phyloP scores from a whole-genome alignment of 92 coral and sea anemone species.

The Muricea muricata region DNA sequence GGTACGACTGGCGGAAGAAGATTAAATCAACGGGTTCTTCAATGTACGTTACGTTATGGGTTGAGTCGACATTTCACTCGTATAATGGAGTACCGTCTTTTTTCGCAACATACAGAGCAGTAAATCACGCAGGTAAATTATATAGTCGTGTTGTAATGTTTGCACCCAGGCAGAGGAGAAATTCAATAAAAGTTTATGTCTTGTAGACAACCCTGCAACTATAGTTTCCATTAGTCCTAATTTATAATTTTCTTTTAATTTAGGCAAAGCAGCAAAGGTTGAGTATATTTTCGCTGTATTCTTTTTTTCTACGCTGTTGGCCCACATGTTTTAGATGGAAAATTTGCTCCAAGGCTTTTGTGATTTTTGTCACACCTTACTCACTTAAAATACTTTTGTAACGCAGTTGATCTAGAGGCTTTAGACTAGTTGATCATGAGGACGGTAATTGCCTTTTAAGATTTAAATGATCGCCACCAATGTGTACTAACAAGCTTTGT shows the following conservation, averaged over 20 bases:
- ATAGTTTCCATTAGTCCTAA: neutral
- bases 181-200: too few relatives aligned
- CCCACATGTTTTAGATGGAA: neutral
- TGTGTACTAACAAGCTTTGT: too few relatives aligned
- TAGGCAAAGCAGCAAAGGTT: neutral
- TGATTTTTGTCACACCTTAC: too few relatives aligned
- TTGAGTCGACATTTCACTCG: neutral
- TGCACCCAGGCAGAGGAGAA: too few relatives aligned
- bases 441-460: too few relatives aligned
- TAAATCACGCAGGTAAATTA: neutral
- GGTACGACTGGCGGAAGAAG: neutral
- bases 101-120: neutral
- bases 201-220: too few relatives aligned
- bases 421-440: too few relatives aligned
- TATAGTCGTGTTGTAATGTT: too few relatives aligned
- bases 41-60: neutral
- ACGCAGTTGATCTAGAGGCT: too few relatives aligned
- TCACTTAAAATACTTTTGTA: too few relatives aligned
- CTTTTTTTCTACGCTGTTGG: neutral
- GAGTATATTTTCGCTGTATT: neutral
- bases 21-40: neutral
- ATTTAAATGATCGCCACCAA: too few relatives aligned
- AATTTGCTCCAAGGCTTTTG: too few relatives aligned
- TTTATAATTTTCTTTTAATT: neutral
- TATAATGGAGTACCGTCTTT: neutral